Base-by-base conservation (phyloP, 2,113 vertebrate species). In the Telmatochromis brachygnathus region DNA sequence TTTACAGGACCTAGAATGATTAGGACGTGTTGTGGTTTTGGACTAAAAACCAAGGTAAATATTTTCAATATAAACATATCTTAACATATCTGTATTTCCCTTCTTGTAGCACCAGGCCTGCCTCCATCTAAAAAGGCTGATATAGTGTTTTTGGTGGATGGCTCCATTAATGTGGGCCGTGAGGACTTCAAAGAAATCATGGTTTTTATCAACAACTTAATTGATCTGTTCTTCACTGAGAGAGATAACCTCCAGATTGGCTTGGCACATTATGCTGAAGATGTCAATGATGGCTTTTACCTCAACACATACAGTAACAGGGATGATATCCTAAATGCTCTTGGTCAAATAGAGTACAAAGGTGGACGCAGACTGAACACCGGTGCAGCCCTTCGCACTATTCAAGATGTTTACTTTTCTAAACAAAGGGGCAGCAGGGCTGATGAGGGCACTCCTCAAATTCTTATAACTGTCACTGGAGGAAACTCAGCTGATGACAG, bases 141-240 rank as follows among this genome's bases (percentile, higher is more conserved):
- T 73, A 97, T 99, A 11, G 98, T 99, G 53, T 99, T 99, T 96
- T 95, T 99, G 86, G 92, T 99, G 93, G 99, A 99, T 26, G 97
- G 98, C 8, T 99, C 99, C 90, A 99, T 99, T 83, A 99, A 99
- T 82, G 94, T 99, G 83, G 96, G 97, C 56, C 96, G 90, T 49
- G 94, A 94, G 0, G 96, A 96, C 90, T 99, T 99, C 94, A 96
- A 96, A 12, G 92, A 96, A 85, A 97, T 99, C 62, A 97, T 97
- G 84, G 47, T 88, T 1, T 99, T 99, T 7, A 96, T 97, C 42
- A 88, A 82, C 6, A 97, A 96, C 2, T 94, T 99, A 7, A 96
- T 99, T 75, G 98, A 99, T 8, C 95, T 97, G 0, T 97, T 98
- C 83, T 98, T 94, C 83, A 97, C 86, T 5, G 97, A 97, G 0